Evolutionary conservation across 2,113 vertebrate species (phyloP), one percentile per base, ranked within the genome.

Genomic region (Acanthisitta chloris): DNA sequence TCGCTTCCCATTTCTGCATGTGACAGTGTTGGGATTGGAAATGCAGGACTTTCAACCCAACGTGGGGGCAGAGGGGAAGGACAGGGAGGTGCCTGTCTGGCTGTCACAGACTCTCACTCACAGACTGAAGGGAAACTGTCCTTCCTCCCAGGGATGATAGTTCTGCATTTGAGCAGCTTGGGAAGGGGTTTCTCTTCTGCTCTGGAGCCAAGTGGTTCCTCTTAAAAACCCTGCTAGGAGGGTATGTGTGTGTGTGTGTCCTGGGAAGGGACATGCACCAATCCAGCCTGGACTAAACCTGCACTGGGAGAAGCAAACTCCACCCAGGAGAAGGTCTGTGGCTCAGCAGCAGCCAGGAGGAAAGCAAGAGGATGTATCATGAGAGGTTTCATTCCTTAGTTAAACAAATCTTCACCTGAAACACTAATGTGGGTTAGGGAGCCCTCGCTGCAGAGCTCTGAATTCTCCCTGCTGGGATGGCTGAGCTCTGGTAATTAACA

Each of bases 401-500:
- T 84, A 62, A 88, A 90, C 33, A 79, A 40, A 49, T 33, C 36
- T 78, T 74, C 92, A 96, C 85, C 88, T 87, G 89, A 14, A 81
- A 42, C 6, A 19, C 38, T 58, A 28, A 90, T 80, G 9, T 31
- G 89, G 66, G 62, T 29, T 88, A 42, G 9, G 82, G 64, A 93
- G 26, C 57, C 55, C 83, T 24, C 64, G 13, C 64, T 49, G 78
- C 83, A 87, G 78, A 67, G 94, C 85, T 70, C 12, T 21, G 46
- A 83, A 92, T 93, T 88, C 88, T 83, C 90, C 1, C 14, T 11
- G 86, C 96, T 93, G 95, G 95, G 94, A 67, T 10, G 84, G 55
- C 65, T 81, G 62, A 7, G 90, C 64, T 64, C 49, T 3, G 82
- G 83, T 95, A 92, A 95, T 96, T 93, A 95, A 93, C 61, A 24